Evolutionary conservation across 2,888 invertebrate species (phyloP).

Genomic region (Frankliniella fusca): DNA sequence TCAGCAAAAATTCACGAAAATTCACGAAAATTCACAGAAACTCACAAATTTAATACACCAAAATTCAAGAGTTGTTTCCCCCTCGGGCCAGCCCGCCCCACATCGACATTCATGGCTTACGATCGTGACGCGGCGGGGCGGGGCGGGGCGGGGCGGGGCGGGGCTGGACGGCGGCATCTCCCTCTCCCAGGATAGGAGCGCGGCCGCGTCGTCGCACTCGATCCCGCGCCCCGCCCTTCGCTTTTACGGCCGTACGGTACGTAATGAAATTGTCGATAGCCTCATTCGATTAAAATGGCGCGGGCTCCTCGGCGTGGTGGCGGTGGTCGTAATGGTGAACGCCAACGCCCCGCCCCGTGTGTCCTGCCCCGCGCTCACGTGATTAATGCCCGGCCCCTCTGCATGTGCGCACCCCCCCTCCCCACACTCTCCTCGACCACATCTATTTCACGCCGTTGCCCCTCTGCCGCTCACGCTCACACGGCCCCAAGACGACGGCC

Average conservation of each 20-base stretch:
- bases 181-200: neutral
- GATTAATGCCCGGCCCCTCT: neutral
- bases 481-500: neutral
- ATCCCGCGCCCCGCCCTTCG: neutral
- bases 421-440: neutral
- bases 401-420: neutral
- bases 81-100: too few relatives aligned
- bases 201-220: neutral
- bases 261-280: neutral
- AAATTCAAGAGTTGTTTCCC: too few relatives aligned
- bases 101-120: neutral
- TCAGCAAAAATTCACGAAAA: too few relatives aligned
- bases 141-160: neutral
- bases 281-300: neutral
- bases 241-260: neutral
- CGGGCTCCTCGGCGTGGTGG: neutral
- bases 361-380: too few relatives aligned
- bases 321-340: too few relatives aligned
- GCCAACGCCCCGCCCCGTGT: too few relatives aligned
- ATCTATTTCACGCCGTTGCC: too few relatives aligned
- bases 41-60: too few relatives aligned
- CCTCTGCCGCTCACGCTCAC: neutral
- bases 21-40: too few relatives aligned
- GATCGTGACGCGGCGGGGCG: neutral
- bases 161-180: neutral